Evolutionary conservation across 2,888 invertebrate genomes (phyloP), one percentile per base, ranked within the genome.

Genomic region (Synergus japonicus): DNA sequence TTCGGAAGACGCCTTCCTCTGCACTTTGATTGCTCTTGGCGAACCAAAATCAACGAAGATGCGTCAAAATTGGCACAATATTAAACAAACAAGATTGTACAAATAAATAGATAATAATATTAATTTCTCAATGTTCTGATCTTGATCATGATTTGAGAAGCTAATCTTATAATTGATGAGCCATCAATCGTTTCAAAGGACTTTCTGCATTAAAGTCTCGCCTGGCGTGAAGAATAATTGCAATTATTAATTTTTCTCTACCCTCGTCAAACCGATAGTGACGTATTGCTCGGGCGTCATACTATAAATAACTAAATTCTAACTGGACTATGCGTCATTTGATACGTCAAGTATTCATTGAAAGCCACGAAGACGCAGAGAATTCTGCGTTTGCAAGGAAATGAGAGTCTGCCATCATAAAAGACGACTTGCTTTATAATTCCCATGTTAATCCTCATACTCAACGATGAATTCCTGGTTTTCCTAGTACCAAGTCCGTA

Each of bases 361-460:
- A 46, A 49, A 49, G n/a, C 22, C 54, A 8, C 0, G 7, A 8
- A 49, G 15, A 37, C 37, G 29, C 12, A 63, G 63, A 22, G 2
- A 65, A 65, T n/a, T 29, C 49, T 73, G 49, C 79, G 58, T 76
- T 76, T 76, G 22, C 76, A 76, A 76, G 76, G 76, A 73, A 79
- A 79, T 58, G 60, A 67, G 60, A 69, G 69, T 65, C 49, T 78
- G 41, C 44, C 44, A 76, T 79, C 66, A 66, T 79, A 76, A 64
- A 73, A 49, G 73, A 73, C 49, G 78, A 66, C 58, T 76, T 65
- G 79, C 76, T 76, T 73, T 66, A 76, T 79, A 76, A 79, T 79
- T 79, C 66, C 76, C 49, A 78, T 64, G 67, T 63, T 78, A 73
- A 78, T 78, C 78, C 78, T 78, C 60, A 46, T 69, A 63, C n/a